Evolutionary conservation across 2,797 vertebrate genomes (phyloP).

Genomic region (Scomberomorus guttatus): DNA sequence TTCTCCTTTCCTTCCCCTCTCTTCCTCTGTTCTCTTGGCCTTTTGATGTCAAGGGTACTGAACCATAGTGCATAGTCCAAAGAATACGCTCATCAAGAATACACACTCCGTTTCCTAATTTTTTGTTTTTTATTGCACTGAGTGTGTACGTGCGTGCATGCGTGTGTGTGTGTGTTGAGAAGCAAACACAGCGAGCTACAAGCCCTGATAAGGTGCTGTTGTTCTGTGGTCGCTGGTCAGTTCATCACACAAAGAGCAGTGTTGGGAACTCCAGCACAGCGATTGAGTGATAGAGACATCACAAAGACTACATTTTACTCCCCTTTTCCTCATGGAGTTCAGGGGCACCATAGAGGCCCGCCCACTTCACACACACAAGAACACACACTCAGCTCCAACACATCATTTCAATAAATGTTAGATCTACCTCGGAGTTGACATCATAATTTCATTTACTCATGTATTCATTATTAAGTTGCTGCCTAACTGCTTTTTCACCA

Average conservation of each 20-base stretch:
- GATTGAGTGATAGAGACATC: constrained; percentile 70
- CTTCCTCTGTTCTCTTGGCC: constrained; percentile 74
- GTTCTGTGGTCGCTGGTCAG: constrained; percentile 61
- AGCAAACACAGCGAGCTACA: constrained; percentile 29
- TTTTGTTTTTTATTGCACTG: constrained; percentile 19
- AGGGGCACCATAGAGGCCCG: constrained; percentile 62
- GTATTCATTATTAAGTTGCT: too few species aligned
- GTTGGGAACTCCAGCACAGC: constrained; percentile 53
- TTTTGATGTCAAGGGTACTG: constrained; percentile 82
- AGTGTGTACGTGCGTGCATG: neutral
- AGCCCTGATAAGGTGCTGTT: constrained; percentile 69
- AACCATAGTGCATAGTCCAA: constrained; percentile 63
- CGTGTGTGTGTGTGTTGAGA: neutral
- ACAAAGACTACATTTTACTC: constrained; percentile 80
- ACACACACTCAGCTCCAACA: neutral
- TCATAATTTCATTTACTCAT: too few species aligned
- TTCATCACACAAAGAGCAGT: constrained; percentile 69
- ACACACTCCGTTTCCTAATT: constrained; percentile 60
- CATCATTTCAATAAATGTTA: neutral
- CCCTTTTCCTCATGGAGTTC: constrained; percentile 71
- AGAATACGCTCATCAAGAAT: constrained; percentile 74
- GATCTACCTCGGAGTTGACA: neutral
- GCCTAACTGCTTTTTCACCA: too few species aligned
- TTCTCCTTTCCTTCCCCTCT: constrained; percentile 71
- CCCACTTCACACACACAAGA: neutral